These are phyloP conservation scores for Lathronympha strigana DNA, from an alignment of 2,888 invertebrate genomes.

Conservation along the genomic window DNA sequence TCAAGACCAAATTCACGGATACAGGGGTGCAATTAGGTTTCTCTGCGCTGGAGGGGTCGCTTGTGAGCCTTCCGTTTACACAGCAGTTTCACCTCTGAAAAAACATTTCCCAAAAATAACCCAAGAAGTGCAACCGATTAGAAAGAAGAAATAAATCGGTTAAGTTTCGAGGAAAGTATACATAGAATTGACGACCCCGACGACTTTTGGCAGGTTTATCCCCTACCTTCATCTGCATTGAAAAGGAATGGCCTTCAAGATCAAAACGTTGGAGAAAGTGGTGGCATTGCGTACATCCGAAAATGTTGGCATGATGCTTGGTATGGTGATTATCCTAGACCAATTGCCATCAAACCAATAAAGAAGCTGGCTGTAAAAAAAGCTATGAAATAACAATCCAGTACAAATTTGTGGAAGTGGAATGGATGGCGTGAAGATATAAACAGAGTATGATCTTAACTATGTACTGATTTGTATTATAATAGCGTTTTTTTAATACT, in stretches of 20 bases:
- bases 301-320: slow-evolving; percentile 66
- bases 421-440: slow-evolving; percentile 44
- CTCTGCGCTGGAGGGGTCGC: slow-evolving; percentile 59
- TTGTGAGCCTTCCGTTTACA: slow-evolving; percentile 56
- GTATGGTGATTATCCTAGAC: slow-evolving; percentile 63
- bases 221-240: slow-evolving; percentile 71
- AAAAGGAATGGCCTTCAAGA: slow-evolving; percentile 78
- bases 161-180: slow-evolving; percentile 11
- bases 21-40: slow-evolving; percentile 70
- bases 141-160: slow-evolving; percentile 57
- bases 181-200: slow-evolving; percentile 36
- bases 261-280: slow-evolving; percentile 67
- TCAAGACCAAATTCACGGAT: slow-evolving; percentile 76
- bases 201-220: slow-evolving; percentile 64
- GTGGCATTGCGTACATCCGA: slow-evolving; percentile 71
- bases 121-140: slow-evolving; percentile 64
- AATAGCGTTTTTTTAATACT: not conserved
- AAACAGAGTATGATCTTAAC: slow-evolving; percentile 1
- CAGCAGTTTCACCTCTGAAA: slow-evolving; percentile 64
- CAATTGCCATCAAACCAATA: slow-evolving; percentile 63
- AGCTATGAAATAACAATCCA: slow-evolving; percentile 58
- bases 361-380: slow-evolving; percentile 67
- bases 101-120: slow-evolving; percentile 64
- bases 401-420: slow-evolving; percentile 56
- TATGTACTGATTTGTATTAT: not conserved